A percentile compares a stretch with the other conserved stretches of the same genome.
These are phyloP conservation scores for Catonia carolina DNA, from an alignment of 2,888 invertebrate genomes.

Conservation along the genomic window DNA sequence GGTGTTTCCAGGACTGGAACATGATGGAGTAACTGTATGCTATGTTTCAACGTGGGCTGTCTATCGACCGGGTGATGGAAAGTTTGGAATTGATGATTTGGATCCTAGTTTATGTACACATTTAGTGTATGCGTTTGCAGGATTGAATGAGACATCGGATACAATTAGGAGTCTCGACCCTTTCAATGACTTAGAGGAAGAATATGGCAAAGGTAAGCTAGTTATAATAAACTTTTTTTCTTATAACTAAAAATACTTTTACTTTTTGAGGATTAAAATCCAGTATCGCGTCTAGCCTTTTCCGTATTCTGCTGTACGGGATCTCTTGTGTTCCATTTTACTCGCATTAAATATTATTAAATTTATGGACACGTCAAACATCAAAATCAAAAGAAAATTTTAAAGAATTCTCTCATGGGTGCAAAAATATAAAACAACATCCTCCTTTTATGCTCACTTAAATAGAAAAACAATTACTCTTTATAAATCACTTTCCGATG, in stretches of 20 bases:
- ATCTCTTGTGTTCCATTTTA: too few species aligned
- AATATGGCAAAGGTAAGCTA: constrained; percentile 63
- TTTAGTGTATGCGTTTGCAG: constrained; percentile 74
- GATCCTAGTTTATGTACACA: constrained; percentile 73
- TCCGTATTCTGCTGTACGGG: too few species aligned
- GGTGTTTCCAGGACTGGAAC: constrained; percentile 1
- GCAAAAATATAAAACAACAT: too few species aligned
- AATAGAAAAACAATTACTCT: too few species aligned
- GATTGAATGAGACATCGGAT: constrained; percentile 58
- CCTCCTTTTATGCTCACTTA: too few species aligned
- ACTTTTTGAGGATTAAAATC: background rate
- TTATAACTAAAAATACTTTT: background rate
- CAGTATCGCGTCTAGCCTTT: too few species aligned
- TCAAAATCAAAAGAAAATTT: too few species aligned
- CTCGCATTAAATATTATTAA: too few species aligned
- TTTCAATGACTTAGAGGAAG: constrained; percentile 67
- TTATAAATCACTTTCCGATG: too few species aligned
- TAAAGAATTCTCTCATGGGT: too few species aligned
- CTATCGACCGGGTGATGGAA: constrained; percentile 60
- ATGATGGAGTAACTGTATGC: constrained; percentile 57
- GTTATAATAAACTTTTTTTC: too few species aligned
- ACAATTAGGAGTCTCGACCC: constrained; percentile 67
- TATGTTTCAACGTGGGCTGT: constrained; percentile 76
- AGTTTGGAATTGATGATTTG: constrained; percentile 59
- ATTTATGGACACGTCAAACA: too few species aligned